Base-by-base conservation (phyloP, 2,113 vertebrate genomes). In the Zootoca vivipara region DNA sequence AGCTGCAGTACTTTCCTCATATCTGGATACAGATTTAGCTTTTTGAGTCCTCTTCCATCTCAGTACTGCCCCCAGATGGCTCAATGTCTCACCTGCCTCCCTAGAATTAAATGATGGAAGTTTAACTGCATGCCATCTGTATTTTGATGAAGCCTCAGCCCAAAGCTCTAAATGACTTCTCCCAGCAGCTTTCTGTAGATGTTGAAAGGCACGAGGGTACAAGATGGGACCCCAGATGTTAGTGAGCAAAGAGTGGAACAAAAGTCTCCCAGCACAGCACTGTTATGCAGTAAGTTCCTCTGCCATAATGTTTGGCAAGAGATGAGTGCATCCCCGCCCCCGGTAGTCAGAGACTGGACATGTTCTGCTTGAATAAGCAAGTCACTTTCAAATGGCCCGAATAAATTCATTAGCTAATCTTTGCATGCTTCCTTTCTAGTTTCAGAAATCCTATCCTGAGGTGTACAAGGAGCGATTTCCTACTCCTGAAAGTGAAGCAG, bases 391-490 rank as follows among this genome's bases (percentile, higher is more conserved):
- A 65, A 82, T 38, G 7, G 62, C 24, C 58, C 65, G 12, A 46
- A 40, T 20, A 42, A 64, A 30, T 56, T 16, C 7, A 8, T 40
- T 75, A 22, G 65, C 79, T 58, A 85, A 85, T 65, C 5, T 38
- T 15, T 0, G 0, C 33, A 5, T 30, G 13, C 77, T 70, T 77
- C 40, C 79, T 89, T 93, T 87, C 94, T 90, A 98, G 98, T 98
- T 98, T 96, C 98, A 98, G 97, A 98, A 97, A 93, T 96, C 97
- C 69, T 97, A 98, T 90, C 98, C 97, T 81, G 97, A 98, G 87
- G 96, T 98, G 38, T 98, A 98, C 87, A 97, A 93, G 87, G 94
- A 95, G 85, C 96, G 97, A 82, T 97, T 98, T 95, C 98, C 98
- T 86, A 98, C 97, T 9, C 95, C 97, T 75, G 97, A 97, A 91